phyloP scores from a whole-genome alignment of 2,888 invertebrate species.

The Apoderus coryli region DNA sequence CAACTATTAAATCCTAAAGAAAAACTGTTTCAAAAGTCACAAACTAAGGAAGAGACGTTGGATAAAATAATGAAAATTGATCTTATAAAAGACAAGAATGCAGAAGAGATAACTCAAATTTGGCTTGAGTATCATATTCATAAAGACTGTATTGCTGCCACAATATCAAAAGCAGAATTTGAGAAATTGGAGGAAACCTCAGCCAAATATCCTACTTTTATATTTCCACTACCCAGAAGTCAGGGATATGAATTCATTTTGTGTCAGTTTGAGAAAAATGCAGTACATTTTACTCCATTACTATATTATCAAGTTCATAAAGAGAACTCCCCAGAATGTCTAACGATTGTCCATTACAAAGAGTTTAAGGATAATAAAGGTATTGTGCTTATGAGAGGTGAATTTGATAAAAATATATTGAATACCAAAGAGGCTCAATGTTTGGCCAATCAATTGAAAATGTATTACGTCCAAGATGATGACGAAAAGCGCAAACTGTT shows the following conservation, averaged over 20 bases:
- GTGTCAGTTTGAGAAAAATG: conserved; percentile 54
- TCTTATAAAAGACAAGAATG: conserved; percentile 51
- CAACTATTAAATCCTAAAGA: conserved; percentile 51
- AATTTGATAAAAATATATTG: conserved; percentile 66
- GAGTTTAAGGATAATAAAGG: conserved; percentile 57
- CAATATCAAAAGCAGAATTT: conserved; percentile 47
- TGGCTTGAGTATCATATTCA: conserved; percentile 76
- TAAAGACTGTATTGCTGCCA: conserved; percentile 50
- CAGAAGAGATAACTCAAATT: conserved; percentile 56
- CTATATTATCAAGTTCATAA: conserved; percentile 76
- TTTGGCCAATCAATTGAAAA: conserved; percentile 69
- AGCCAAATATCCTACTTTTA: conserved; percentile 49
- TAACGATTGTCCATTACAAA: conserved; percentile 64
- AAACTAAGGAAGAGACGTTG: conserved; percentile 35
- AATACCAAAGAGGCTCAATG: conserved; percentile 70
- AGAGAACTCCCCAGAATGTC: conserved; percentile 79
- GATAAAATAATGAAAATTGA: conserved; percentile 65
- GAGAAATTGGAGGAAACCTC: conserved; percentile 42
- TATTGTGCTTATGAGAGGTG: conserved; percentile 71
- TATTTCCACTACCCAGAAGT: conserved; percentile 66
- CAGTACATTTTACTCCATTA: conserved; percentile 72
- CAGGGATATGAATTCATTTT: conserved; percentile 80
- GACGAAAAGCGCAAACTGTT: conserved; percentile 45
- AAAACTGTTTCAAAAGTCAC: conserved; percentile 20
- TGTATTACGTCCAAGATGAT: conserved; percentile 63